phyloP scores from a whole-genome alignment of 2,888 invertebrate genomes.

The Scaptomyza polygonia region DNA sequence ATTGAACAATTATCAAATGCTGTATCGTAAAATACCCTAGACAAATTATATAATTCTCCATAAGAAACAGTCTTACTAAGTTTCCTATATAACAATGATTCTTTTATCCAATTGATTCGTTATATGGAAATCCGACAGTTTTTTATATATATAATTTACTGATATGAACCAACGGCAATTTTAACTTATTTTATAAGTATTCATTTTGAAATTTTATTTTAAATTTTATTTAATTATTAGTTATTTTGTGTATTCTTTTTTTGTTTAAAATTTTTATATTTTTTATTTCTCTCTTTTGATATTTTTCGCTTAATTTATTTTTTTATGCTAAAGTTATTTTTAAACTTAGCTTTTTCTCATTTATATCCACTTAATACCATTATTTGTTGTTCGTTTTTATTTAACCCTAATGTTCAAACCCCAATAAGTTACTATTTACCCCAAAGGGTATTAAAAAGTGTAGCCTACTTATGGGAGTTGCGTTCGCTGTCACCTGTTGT shows the following conservation, averaged over 20 bases:
- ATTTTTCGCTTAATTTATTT: not conserved
- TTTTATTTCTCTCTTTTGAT: not conserved
- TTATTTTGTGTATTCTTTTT: no score
- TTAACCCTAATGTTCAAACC: not conserved
- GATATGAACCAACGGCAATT: no score
- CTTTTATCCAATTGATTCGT: no score
- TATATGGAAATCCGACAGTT: no score
- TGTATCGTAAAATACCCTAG: slow-evolving; percentile 18
- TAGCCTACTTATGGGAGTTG: slow-evolving; percentile 48
- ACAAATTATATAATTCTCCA: not conserved
- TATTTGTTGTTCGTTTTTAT: not conserved
- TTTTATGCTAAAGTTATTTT: no score
- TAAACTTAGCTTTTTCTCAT: no score
- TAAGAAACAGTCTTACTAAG: no score
- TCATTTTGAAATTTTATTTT: no score
- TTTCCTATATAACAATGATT: not conserved
- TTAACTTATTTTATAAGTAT: no score
- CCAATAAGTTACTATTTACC: not conserved
- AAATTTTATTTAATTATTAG: no score
- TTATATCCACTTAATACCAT: not conserved
- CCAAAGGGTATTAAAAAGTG: slow-evolving; percentile 23
- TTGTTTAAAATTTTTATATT: no score
- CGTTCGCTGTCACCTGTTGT: slow-evolving; percentile 50
- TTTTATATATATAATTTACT: no score
- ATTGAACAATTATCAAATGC: not conserved